Conservation (phyloP, 2,797 vertebrate genomes). For the Cyclura pinguis region DNA sequence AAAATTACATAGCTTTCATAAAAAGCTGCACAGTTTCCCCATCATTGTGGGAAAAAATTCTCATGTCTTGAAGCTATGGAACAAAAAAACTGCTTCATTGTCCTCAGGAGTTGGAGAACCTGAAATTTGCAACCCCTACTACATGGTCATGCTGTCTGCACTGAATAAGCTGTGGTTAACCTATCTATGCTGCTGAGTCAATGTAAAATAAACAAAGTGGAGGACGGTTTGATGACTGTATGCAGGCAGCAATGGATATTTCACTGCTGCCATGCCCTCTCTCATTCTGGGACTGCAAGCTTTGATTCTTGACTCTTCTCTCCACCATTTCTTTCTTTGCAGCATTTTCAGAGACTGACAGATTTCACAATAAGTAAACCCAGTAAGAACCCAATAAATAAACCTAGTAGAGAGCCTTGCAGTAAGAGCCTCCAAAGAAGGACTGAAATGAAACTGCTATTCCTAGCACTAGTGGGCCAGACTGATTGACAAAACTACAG, state of each 20-base stretch:
- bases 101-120: too few relatives aligned
- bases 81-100: too few relatives aligned
- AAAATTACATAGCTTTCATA: too few relatives aligned
- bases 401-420: background rate
- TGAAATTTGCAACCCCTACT: background rate
- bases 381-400: constrained; percentile 19
- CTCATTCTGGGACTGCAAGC: background rate
- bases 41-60: too few relatives aligned
- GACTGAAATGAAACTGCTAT: background rate
- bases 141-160: constrained; percentile 22
- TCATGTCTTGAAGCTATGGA: too few relatives aligned
- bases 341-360: too few relatives aligned
- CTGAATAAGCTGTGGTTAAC: constrained; percentile 40
- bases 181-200: constrained; percentile 26
- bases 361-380: too few relatives aligned
- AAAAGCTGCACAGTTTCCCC: too few relatives aligned
- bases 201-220: constrained; percentile 49
- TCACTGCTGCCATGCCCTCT: background rate
- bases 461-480: background rate
- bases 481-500: background rate
- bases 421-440: constrained; percentile 16
- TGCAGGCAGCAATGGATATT: background rate
- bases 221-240: background rate
- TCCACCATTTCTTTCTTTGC: too few relatives aligned
- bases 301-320: background rate